Base-by-base conservation (phyloP, 2,888 invertebrate genomes). In the Cacoxenus indagator region DNA sequence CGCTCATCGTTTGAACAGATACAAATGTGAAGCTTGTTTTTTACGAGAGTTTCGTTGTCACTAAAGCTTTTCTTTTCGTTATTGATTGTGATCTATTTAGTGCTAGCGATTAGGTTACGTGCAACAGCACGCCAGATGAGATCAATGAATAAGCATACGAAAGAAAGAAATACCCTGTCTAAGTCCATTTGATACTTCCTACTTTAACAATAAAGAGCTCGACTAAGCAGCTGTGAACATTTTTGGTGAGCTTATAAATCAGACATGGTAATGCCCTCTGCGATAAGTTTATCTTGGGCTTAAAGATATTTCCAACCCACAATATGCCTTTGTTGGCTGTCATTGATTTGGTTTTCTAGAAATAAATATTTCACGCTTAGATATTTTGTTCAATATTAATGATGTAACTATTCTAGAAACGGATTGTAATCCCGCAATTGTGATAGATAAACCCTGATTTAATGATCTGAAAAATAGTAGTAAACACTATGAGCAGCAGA, bases 1-100 rank as follows among this genome's bases (percentile, higher is more conserved):
- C 64, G 59, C 22, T 73, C 67, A 67, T 51, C n/a, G n/a, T n/a
- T n/a, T n/a, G n/a, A n/a, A 72, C 69, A 62, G 5, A 70, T 55
- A 68, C 65, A 77, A 61, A 73, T 55, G 14, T 11, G 14, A 37
- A 37, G 8, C 8, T 37, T 37, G 2, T 37, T 37, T 37, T 37
- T 37, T 37, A 37, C 5, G 37, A 37, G 0, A 8, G 14, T 37
- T 37, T 37, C 2, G 8, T 14, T 14, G 5, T 1, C 14, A 11
- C 4, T 37, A 11, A 11, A 8, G 4, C 5, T 14, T 55, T 55
- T 55, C 24, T 57, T 57, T 5, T 27, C 11, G n/a, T 62, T 62
- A 62, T 62, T 62, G 61, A 62, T 62, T 22, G 61, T n/a, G 24
- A 62, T 62, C 61, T 62, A 62, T 62, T 62, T 62, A 22, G 61